Percentiles rank a stretch among this genome's conserved stretches.
phyloP scores from a whole-genome alignment of 1,140 invertebrate genomes.

The Drosophila kikkawai region DNA sequence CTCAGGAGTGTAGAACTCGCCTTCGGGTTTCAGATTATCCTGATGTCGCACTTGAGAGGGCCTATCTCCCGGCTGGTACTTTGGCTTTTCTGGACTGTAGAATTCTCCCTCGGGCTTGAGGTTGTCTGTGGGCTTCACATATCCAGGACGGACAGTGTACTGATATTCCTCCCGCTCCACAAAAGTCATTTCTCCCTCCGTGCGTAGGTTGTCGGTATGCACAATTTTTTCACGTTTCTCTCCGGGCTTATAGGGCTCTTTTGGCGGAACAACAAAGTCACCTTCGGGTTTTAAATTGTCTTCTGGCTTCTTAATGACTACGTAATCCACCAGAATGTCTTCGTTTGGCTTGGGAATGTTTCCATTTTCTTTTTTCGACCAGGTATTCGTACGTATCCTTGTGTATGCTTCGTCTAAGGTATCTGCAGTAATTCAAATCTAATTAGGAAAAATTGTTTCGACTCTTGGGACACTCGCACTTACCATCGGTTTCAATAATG shows the following conservation, averaged over 20 bases:
- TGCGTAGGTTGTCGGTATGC: constrained; percentile 86
- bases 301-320: constrained; percentile 86
- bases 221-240: constrained; percentile 67
- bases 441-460: background rate
- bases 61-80: constrained; percentile 60
- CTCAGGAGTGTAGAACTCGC: constrained; percentile 88
- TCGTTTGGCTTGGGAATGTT: constrained; percentile 86
- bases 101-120: constrained; percentile 88
- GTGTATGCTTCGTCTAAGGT: constrained; percentile 87
- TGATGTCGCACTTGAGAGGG: constrained; percentile 85
- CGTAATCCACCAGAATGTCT: constrained; percentile 72
- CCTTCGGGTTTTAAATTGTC: constrained; percentile 88
- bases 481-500: constrained; percentile 63
- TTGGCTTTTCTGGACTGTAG: constrained; percentile 82
- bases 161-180: constrained; percentile 85
- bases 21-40: constrained; percentile 88
- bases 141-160: constrained; percentile 86
- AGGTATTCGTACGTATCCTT: constrained; percentile 92
- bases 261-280: constrained; percentile 86
- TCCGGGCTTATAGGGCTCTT: constrained; percentile 80
- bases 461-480: background rate
- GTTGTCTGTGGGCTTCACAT: constrained; percentile 88
- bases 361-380: constrained; percentile 92
- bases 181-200: constrained; percentile 86
- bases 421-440: constrained; percentile 35